Evolutionary conservation across 2,113 vertebrate species (phyloP).

Genomic region (Oxygymnocypris stewartii): DNA sequence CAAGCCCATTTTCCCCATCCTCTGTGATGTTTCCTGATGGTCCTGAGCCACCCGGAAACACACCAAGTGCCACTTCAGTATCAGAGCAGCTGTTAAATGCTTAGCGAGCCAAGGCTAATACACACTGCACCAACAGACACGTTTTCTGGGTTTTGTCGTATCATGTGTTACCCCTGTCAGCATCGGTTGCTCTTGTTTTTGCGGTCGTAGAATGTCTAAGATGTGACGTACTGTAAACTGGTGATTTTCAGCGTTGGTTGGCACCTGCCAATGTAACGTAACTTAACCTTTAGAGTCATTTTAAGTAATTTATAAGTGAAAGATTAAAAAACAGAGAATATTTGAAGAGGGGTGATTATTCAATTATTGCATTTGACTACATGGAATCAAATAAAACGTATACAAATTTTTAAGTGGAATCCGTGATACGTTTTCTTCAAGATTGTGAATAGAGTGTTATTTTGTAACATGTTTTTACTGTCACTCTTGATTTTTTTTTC

Average conservation of each 20-base stretch:
- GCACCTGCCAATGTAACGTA: neutral
- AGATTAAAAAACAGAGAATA: neutral
- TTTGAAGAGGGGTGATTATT: neutral
- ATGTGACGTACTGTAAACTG: neutral
- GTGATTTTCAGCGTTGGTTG: neutral
- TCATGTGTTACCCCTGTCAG: neutral
- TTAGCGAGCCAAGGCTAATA: neutral
- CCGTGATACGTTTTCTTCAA: neutral
- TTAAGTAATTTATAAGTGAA: neutral
- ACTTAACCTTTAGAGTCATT: neutral
- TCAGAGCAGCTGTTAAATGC: neutral
- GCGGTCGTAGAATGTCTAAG: neutral
- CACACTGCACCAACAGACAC: neutral
- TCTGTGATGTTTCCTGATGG: constrained; percentile 18
- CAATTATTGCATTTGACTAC: neutral
- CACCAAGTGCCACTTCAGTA: neutral
- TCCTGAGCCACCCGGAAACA: neutral
- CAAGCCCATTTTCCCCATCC: neutral
- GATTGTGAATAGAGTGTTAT: neutral
- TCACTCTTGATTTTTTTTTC: too few relatives aligned
- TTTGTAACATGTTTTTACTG: too few relatives aligned
- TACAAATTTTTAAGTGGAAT: neutral
- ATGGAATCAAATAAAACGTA: neutral
- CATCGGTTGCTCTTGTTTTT: neutral
- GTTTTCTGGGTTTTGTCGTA: neutral